Conservation (phyloP, 2,797 vertebrate genomes). For the Echeneis naucrates region DNA sequence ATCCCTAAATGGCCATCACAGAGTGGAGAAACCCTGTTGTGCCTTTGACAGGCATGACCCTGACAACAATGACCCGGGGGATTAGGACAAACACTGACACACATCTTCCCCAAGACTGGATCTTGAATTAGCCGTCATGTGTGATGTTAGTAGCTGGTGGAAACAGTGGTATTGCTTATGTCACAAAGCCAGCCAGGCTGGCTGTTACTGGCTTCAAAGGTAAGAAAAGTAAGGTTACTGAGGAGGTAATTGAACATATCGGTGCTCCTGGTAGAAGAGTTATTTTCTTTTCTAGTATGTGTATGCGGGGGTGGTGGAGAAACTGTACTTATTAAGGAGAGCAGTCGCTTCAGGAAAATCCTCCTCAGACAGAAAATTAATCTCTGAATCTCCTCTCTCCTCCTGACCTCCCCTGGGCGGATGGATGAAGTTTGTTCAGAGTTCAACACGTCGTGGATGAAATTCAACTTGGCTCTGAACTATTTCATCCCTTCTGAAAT, state of each 20-base stretch:
- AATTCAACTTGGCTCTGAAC: constrained; percentile 47
- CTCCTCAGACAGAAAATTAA: constrained; percentile 39
- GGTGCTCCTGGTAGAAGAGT: constrained; percentile 40
- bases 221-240: constrained; percentile 35
- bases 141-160: constrained; percentile 41
- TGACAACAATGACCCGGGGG: constrained; percentile 66
- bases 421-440: constrained; percentile 50
- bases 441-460: constrained; percentile 55
- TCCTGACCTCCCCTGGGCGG: constrained; percentile 39
- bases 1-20: constrained; percentile 70
- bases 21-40: constrained; percentile 50
- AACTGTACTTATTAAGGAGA: constrained; percentile 9
- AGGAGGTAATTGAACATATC: constrained; percentile 37
- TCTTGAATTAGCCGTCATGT: constrained; percentile 61
- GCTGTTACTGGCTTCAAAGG: constrained; percentile 21
- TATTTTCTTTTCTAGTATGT: constrained; percentile 3
- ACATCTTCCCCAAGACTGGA: constrained; percentile 32
- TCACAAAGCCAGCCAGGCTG: constrained; percentile 25
- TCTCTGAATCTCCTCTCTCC: constrained; percentile 43
- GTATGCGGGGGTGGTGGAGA: constrained; percentile 38
- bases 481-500: constrained; percentile 49
- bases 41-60: constrained; percentile 58
- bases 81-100: constrained; percentile 44
- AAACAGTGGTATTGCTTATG: constrained; percentile 40
- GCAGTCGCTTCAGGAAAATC: constrained; percentile 21